These are phyloP conservation scores for Agrilus cyanescens DNA, from an alignment of 2,888 invertebrate species.

Conservation along the genomic window DNA sequence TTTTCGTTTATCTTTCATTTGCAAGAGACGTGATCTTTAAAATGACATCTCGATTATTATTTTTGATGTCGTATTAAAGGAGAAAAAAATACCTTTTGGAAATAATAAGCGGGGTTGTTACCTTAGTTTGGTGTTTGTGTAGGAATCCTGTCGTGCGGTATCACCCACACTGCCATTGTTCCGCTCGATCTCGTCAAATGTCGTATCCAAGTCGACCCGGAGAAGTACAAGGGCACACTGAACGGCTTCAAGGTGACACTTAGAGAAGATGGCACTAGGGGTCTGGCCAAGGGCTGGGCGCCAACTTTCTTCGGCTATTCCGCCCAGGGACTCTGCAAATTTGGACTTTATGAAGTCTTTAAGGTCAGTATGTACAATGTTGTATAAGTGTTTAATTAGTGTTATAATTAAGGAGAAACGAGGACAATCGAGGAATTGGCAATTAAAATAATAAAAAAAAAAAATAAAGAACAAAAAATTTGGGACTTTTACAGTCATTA, in stretches of 20 bases:
- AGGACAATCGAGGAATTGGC: no score
- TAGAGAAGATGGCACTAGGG: constrained; percentile 74
- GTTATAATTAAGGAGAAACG: no score
- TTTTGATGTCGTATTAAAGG: no score
- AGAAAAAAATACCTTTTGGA: no score
- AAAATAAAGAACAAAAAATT: no score
- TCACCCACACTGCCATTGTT: constrained; percentile 89
- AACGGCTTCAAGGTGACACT: constrained; percentile 78
- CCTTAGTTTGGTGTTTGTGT: constrained; percentile 3
- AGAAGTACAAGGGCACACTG: constrained; percentile 83
- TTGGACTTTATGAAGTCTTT: constrained; percentile 89
- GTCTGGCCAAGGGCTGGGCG: constrained; percentile 92
- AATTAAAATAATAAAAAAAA: no score
- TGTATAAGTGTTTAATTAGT: no score
- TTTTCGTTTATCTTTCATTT: no score
- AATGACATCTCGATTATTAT: no score
- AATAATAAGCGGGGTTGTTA: no score
- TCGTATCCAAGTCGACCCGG: constrained; percentile 86
- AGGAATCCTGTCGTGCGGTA: constrained; percentile 53
- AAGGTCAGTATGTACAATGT: constrained; percentile 19
- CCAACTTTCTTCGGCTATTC: constrained; percentile 97
- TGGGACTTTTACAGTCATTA: no score
- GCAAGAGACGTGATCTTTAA: no score
- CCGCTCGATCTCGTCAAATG: constrained; percentile 95
- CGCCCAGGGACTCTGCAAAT: constrained; percentile 90